A percentile compares a stretch with the other conserved stretches of the same genome.
Conservation (phyloP, 2,888 invertebrate genomes). For the Crepidodera aurea region DNA sequence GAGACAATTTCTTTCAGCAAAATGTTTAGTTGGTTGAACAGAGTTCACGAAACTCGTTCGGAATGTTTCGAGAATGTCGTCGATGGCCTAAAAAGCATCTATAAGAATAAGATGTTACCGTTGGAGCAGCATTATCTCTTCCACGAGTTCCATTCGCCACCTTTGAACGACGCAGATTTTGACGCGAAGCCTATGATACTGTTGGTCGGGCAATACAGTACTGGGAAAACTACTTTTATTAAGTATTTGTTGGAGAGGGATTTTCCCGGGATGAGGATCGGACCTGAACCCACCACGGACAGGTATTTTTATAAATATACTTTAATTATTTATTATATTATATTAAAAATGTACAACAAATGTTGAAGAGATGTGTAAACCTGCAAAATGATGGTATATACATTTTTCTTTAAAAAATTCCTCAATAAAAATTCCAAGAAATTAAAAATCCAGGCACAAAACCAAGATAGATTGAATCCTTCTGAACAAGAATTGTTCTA, state of each 20-base stretch:
- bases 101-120: constrained; percentile 88
- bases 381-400: too few relatives aligned
- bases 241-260: constrained; percentile 91
- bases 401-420: too few relatives aligned
- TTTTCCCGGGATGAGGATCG: constrained; percentile 97
- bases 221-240: constrained; percentile 91
- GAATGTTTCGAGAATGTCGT: constrained; percentile 89
- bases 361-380: too few relatives aligned
- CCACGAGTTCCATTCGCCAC: constrained; percentile 95
- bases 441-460: too few relatives aligned
- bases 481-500: too few relatives aligned
- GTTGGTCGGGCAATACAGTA: constrained; percentile 96
- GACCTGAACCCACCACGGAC: constrained; percentile 99
- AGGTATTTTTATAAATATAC: constrained; percentile 61
- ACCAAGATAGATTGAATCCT: too few relatives aligned
- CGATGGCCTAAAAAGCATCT: constrained; percentile 93
- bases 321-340: too few relatives aligned
- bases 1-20: constrained; percentile 50
- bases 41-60: constrained; percentile 70
- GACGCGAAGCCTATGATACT: constrained; percentile 98
- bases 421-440: too few relatives aligned
- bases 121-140: constrained; percentile 90
- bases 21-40: constrained; percentile 89
- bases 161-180: constrained; percentile 95
- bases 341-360: too few relatives aligned